Base-by-base conservation (phyloP, 2,888 invertebrate genomes). In the Azorinus chamasolen region DNA sequence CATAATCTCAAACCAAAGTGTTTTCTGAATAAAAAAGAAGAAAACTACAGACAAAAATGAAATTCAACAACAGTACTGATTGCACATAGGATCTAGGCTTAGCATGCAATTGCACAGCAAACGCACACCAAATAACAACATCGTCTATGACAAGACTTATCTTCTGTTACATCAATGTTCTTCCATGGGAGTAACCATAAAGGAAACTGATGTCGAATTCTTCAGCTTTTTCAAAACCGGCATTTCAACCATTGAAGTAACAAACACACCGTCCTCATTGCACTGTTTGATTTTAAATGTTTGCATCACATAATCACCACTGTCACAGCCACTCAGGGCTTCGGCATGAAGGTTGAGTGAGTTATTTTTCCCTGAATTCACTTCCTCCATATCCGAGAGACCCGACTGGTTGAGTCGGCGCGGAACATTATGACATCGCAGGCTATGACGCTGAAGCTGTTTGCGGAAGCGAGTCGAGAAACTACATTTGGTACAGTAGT, bases 161-260 rank as follows among this genome's bases (percentile, higher is more conserved):
- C 69, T 69, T 64, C 57, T 39, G 18, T 43, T 24, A n/a, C 20
- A 55, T 55, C 55, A 66, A 55, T 68, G 74, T 32, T 61, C 74
- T 32, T 82, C 82, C 27, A 82, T 32, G 12, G 98, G 98, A 93
- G 97, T 98, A 89, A 98, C 95, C 93, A 96, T 97, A 93, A 98
- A 97, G 93, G 97, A 97, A 91, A 97, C 96, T 88, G 97, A 97
- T 89, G 97, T 95, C 87, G 97, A 96, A 92, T 96, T 96, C 92
- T 96, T 96, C 91, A 97, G 95, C 93, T 96, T 96, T 93, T 97
- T 96, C 87, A 96, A 96, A 92, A 98, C 98, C 83, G 98, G 98
- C 94, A 98, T 95, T 94, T 97, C 97, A 93, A 98, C 97, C 90
- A 98, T 95, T 89, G 98, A 97, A 85, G 98, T 62, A 24, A 82